A percentile compares a stretch with the other conserved stretches of the same genome.
phyloP scores from a whole-genome alignment of 2,113 vertebrate species.

The Carettochelys insculpta region DNA sequence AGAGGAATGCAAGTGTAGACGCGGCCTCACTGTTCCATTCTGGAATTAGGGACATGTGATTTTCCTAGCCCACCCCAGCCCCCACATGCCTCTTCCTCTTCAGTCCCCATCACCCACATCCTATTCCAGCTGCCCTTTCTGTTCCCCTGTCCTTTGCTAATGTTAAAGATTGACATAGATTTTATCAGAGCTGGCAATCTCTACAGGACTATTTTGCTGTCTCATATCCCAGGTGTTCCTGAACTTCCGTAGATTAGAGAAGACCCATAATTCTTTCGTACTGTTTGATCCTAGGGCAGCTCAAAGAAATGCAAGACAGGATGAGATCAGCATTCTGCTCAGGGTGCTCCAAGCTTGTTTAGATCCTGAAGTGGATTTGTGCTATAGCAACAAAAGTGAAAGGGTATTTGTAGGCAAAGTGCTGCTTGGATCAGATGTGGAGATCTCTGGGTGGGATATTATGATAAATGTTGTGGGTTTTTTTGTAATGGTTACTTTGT shows the following conservation, averaged over 20 bases:
- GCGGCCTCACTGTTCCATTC: neutral
- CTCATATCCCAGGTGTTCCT: neutral
- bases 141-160: neutral
- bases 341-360: neutral
- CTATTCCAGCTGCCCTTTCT: neutral
- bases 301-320: neutral
- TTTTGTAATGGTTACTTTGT: neutral
- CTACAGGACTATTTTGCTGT: neutral
- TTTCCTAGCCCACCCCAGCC: neutral
- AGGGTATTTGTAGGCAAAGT: neutral
- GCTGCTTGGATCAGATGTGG: neutral
- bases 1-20: too few relatives aligned
- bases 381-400: neutral
- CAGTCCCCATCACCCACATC: neutral
- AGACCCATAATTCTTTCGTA: neutral
- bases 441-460: neutral
- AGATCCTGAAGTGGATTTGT: neutral
- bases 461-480: neutral
- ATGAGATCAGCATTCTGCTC: neutral
- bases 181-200: neutral
- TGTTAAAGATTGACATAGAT: neutral
- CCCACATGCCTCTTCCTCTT: neutral
- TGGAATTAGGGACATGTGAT: neutral
- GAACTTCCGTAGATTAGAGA: neutral
- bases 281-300: neutral